Evolutionary conservation across 2,113 vertebrate species (phyloP), one percentile per base, ranked within the genome.

Genomic region (Rutilus rutilus): DNA sequence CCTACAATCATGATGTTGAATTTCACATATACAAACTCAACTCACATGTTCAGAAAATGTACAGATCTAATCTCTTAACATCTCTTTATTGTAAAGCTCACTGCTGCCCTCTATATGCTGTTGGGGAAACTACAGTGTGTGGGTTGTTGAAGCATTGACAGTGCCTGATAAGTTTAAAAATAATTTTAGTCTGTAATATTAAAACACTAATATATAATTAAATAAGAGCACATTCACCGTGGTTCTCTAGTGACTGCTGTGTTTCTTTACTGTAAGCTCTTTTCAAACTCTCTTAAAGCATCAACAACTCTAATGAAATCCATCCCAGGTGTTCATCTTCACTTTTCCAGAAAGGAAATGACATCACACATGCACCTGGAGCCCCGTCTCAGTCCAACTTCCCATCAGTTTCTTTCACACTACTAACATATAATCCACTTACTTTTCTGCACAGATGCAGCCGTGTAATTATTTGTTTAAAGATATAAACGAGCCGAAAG

Each of bases 391-490:
- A 1, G 59, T 36, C 77, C 57, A 79, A 10, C 36, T 42, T 60
- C 19, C 33, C 77, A 39, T 78, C 77, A 42, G 77, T 25, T n/a
- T 78, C 54, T 78, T 42, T 60, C 39, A 47, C 59, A 21, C 78
- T 21, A 5, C 59, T 27, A 52, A n/a, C 79, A 52, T 69, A 67
- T 81, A 81, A 81, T 82, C 62, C 64, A 67, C 15, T 30, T 7
- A 52, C 60, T 67, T 27, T 52, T 64, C 79, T 15, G 79, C 25
- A 67, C 79, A 82, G 62, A 82, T 82, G 79, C 45, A 27, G 2
- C 15, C 10, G 6, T 82, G 45, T 69, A 82, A 82, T 82, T 82
- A 82, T 82, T 82, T 82, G 79, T 82, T 65, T 36, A 52, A 54
- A 52, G 42, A 52, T 52, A 82, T 82, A 82, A 67, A 82, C 79